Evolutionary conservation across 2,113 vertebrate species (phyloP), one percentile per base, ranked within the genome.

Genomic region (Phalacrocorax brasilianus): DNA sequence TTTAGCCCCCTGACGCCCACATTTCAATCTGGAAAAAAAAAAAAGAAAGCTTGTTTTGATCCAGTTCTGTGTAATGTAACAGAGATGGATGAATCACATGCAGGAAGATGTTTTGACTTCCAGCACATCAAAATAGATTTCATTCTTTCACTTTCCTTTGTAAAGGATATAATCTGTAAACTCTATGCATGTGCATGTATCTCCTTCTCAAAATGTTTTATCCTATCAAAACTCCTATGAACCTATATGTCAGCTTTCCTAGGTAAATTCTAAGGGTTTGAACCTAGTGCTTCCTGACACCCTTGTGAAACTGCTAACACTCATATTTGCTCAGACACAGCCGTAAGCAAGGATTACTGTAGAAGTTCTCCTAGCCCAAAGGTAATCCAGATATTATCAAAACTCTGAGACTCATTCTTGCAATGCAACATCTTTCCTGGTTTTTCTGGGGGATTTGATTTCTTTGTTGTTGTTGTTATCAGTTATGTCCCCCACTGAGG

Each of bases 1-100:
- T 96, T 96, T 96, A 85, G 91, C 27, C 93, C 93, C 55, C 35
- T n/a, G n/a, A 97, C 80, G 27, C 95, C 95, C 94, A 97, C 85
- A 71, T 65, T 95, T 90, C 88, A 91, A 92, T 91, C 80, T 97
- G 97, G 95, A 40, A 71, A 79, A 79, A 88, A 47, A n/a, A 38
- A 38, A 47, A n/a, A 3, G 10, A 66, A 86, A 86, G 15, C 88
- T 74, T 88, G 14, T 86, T 91, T 75, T 74, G 77, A 94, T 82
- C 49, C 30, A 32, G 26, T 84, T 95, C 77, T 79, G 45, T 83
- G 44, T 90, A 96, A 85, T 62, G n/a, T 42, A 67, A 91, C 55
- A 73, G 85, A 85, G 91, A 94, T 27, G 49, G 56, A 86, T 86
- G 85, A 94, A 85, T 94, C 93, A 79, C 56, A 68, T 5, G 5